A percentile compares a stretch with the other conserved stretches of the same genome.
Conservation (phyloP, 2,888 invertebrate species). For the Tuberolachnus salignus region DNA sequence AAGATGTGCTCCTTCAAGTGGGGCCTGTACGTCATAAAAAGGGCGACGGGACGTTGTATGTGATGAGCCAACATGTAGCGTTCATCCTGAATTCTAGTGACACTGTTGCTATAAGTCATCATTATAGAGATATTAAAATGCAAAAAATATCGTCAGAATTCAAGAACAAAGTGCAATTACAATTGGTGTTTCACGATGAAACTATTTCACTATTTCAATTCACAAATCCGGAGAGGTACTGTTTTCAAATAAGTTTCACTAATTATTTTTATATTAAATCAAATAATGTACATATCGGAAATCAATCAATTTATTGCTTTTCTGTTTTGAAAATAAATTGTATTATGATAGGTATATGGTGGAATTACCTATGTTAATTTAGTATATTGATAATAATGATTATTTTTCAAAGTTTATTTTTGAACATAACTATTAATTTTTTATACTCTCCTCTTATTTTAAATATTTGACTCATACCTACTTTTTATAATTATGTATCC, state of each 20-base stretch:
- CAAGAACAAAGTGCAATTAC: slow-evolving; percentile 96
- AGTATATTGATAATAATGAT: too few relatives aligned
- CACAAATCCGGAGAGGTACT: slow-evolving; percentile 72
- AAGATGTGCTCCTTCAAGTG: slow-evolving; percentile 93
- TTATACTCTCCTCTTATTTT: too few relatives aligned
- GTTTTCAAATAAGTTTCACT: slow-evolving; percentile 62
- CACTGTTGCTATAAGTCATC: slow-evolving; percentile 89
- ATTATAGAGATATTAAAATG: slow-evolving; percentile 94
- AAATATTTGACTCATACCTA: too few relatives aligned
- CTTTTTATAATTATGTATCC: too few relatives aligned
- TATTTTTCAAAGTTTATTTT: too few relatives aligned
- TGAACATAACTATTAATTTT: too few relatives aligned
- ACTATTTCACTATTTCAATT: slow-evolving; percentile 97
- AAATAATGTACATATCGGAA: too few relatives aligned
- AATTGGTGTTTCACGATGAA: slow-evolving; percentile 93
- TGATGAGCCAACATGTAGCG: slow-evolving; percentile 93
- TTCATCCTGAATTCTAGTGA: slow-evolving; percentile 95
- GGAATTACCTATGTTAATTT: too few relatives aligned
- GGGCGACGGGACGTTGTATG: slow-evolving; percentile 91
- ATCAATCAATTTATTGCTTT: too few relatives aligned
- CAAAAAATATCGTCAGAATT: slow-evolving; percentile 98
- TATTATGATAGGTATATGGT: too few relatives aligned
- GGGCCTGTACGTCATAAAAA: slow-evolving; percentile 93
- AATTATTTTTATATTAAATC: not conserved
- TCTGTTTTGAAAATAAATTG: too few relatives aligned